phyloP scores from a whole-genome alignment of 2,888 invertebrate species.

The Dichetophora obliterata region DNA sequence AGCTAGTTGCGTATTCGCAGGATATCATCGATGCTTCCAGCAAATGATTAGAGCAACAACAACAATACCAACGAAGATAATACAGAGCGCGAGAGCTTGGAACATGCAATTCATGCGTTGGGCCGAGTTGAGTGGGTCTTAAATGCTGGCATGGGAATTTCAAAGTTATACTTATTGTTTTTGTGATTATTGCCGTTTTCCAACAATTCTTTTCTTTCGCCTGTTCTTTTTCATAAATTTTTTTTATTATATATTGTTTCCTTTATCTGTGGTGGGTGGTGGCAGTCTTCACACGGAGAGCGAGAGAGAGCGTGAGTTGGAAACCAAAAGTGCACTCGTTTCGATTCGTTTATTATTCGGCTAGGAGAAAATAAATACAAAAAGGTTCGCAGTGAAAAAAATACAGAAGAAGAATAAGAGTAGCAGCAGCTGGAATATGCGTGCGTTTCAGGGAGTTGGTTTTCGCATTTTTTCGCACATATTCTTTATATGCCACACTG shows the following conservation, averaged over 20 bases:
- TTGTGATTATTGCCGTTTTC: slow-evolving; percentile 2
- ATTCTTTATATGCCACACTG: background rate
- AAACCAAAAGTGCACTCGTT: slow-evolving; percentile 22
- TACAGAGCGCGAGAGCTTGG: too few species aligned
- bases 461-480: slow-evolving; percentile 41
- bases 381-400: background rate
- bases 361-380: background rate
- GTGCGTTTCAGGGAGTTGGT: slow-evolving; percentile 49
- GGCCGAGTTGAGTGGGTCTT: background rate
- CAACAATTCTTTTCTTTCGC: background rate
- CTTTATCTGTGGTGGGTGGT: background rate
- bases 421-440: slow-evolving; percentile 27
- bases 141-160: slow-evolving; percentile 14
- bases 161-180: background rate
- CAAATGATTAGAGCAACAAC: slow-evolving; percentile 1
- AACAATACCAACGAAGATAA: background rate
- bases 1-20: background rate
- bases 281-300: too few species aligned
- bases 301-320: background rate
- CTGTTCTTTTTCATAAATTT: background rate
- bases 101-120: too few species aligned
- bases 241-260: background rate
- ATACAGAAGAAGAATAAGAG: slow-evolving; percentile 13
- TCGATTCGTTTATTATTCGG: slow-evolving; percentile 11
- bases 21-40: background rate